Percentiles rank a stretch among this genome's conserved stretches.
Evolutionary conservation across 1,140 invertebrate genomes (phyloP).

Genomic region (Danaus plexippus): DNA sequence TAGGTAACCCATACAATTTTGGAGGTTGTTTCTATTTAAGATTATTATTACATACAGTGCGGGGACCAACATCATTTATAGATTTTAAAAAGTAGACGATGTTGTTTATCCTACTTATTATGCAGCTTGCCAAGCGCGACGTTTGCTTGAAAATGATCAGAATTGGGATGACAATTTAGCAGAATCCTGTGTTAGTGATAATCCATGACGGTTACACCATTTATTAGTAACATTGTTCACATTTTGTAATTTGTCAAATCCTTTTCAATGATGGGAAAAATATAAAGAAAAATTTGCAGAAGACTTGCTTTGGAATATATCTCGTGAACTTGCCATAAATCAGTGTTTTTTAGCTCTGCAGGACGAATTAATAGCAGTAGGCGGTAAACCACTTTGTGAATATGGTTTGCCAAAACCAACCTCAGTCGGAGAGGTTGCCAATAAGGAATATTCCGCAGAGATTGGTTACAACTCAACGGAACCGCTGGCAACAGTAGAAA

Average conservation of each 20-base stretch:
- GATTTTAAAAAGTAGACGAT: conserved; percentile 2
- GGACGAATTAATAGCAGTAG: too few species aligned
- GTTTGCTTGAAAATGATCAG: conserved; percentile 21
- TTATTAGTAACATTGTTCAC: conserved; percentile 14
- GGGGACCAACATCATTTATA: conserved; percentile 6
- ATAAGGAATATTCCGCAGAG: too few species aligned
- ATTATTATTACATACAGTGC: conserved; percentile 4
- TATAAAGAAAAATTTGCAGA: conserved; percentile 1
- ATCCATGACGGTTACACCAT: conserved; percentile 4
- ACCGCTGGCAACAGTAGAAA: too few species aligned
- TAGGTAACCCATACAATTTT: too few species aligned
- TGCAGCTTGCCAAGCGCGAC: conserved; percentile 1
- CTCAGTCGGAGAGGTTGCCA: too few species aligned
- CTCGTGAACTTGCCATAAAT: too few species aligned
- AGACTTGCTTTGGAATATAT: neutral
- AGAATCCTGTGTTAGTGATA: conserved; percentile 7
- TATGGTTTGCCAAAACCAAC: too few species aligned
- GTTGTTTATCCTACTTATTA: neutral
- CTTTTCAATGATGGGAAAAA: conserved; percentile 11
- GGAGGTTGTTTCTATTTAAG: too few species aligned
- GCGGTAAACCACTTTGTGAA: too few species aligned
- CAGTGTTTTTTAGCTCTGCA: too few species aligned
- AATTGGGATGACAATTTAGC: conserved; percentile 20
- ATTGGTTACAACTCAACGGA: too few species aligned
- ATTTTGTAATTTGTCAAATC: conserved; percentile 15